phyloP scores from a whole-genome alignment of 2,113 vertebrate genomes.

The Ptilonorhynchus violaceus region DNA sequence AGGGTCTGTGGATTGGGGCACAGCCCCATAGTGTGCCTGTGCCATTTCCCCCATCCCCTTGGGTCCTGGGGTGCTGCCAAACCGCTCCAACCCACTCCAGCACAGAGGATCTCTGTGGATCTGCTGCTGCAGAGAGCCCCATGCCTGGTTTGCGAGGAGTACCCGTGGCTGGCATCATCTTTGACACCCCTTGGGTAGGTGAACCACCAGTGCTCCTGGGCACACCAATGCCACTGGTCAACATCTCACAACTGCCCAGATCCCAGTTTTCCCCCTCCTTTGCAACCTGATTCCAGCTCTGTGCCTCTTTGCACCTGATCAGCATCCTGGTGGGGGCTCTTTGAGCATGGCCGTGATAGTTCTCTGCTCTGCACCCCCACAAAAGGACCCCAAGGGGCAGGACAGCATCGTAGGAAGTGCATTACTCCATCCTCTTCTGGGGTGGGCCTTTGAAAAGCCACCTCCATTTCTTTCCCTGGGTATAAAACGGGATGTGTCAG shows the following conservation, averaged over 20 bases:
- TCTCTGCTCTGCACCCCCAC: not conserved
- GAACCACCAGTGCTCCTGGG: not conserved
- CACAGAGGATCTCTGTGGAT: not conserved
- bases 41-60: too few relatives aligned
- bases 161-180: not conserved
- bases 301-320: not conserved
- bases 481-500: not conserved
- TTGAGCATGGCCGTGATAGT: not conserved
- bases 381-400: not conserved
- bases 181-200: not conserved
- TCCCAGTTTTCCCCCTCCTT: not conserved
- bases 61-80: not conserved
- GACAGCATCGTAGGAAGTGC: accelerated
- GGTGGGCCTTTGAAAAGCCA: not conserved
- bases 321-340: not conserved
- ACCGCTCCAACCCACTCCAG: not conserved
- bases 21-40: not conserved
- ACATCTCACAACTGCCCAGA: not conserved
- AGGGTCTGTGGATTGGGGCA: not conserved
- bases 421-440: not conserved
- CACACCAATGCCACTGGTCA: accelerated
- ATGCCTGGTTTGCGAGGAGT: not conserved
- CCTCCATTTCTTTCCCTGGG: not conserved
- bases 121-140: not conserved
- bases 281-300: not conserved